These are phyloP conservation scores for Anoplopoma fimbria DNA, from an alignment of 2,113 vertebrate species.

Conservation along the genomic window DNA sequence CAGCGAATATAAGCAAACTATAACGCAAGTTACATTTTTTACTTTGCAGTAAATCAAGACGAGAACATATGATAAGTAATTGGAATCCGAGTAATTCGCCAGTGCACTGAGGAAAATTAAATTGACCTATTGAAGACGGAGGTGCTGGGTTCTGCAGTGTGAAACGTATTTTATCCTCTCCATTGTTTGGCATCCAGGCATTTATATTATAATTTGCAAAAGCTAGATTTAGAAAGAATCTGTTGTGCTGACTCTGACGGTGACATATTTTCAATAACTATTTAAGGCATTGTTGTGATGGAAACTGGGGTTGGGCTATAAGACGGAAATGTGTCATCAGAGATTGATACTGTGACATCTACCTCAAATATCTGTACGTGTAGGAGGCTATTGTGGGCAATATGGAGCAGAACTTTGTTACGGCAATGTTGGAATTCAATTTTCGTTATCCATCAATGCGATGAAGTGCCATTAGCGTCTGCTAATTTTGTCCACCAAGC, in stretches of 20 bases:
- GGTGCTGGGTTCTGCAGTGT: neutral
- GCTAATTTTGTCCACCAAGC: neutral
- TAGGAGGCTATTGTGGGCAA: neutral
- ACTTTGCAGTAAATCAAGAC: constrained; percentile 51
- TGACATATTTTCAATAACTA: constrained; percentile 11
- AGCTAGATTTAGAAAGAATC: neutral
- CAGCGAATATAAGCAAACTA: constrained; percentile 41
- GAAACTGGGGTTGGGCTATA: neutral
- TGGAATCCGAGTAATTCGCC: constrained; percentile 36
- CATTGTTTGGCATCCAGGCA: neutral
- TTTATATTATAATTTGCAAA: constrained; percentile 1
- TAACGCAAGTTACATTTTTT: constrained; percentile 23
- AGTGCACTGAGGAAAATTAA: constrained; percentile 23
- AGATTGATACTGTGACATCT: neutral
- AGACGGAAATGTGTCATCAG: neutral
- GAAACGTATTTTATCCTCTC: constrained; percentile 14
- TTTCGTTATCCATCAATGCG: neutral
- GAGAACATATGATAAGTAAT: constrained; percentile 36
- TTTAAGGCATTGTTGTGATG: neutral
- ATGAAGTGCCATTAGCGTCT: neutral
- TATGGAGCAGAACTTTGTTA: neutral
- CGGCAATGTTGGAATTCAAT: neutral
- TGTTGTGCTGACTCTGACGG: neutral
- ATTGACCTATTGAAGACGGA: constrained; percentile 20
- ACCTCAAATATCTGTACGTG: neutral